These are phyloP conservation scores for Lithodes maja DNA, from an alignment of 2,888 invertebrate genomes.

Conservation along the genomic window DNA sequence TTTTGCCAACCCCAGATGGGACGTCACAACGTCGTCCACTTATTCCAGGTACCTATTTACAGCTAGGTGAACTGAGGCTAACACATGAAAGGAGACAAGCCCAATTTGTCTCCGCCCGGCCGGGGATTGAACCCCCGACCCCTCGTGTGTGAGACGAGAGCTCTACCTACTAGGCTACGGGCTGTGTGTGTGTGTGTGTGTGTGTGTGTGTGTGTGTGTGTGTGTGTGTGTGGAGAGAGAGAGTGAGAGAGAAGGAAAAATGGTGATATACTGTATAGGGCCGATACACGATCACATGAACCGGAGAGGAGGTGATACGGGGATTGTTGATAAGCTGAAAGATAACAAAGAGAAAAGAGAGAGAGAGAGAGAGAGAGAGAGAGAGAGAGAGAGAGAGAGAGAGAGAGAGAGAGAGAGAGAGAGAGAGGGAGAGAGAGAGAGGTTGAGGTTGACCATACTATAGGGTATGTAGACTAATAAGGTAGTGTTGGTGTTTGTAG, in stretches of 20 bases:
- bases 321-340: no score
- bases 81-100: no score
- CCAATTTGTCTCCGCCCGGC: no score
- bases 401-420: background rate
- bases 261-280: background rate
- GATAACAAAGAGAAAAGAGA: background rate
- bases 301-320: no score
- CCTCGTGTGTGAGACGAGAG: no score
- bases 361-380: background rate
- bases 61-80: no score
- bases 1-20: no score
- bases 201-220: background rate
- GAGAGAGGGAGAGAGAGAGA: background rate
- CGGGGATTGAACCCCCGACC: no score
- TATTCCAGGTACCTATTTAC: no score
- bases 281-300: no score
- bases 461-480: background rate
- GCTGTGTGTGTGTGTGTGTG: background rate
- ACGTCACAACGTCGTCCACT: no score
- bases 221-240: background rate
- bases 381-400: background rate
- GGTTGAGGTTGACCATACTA: background rate
- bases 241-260: background rate
- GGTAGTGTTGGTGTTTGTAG: background rate
- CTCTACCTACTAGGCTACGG: background rate